Base-by-base conservation (phyloP, 2,888 invertebrate species). In the Alloplasta piceator region DNA sequence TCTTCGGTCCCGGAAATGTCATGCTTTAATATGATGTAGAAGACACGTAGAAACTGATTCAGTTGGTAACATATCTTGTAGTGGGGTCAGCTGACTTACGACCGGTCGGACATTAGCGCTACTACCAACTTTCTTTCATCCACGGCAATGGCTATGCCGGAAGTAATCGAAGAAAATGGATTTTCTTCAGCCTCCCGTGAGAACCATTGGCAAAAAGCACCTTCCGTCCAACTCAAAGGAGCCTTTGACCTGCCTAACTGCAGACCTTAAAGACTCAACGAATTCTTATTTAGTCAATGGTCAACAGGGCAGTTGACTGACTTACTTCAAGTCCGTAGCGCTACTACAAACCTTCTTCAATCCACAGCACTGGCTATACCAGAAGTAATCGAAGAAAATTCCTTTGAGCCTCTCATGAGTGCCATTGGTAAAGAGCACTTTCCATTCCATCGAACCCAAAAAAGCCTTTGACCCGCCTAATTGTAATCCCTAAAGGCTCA, bases 41-140 rank as follows among this genome's bases (percentile, higher is more conserved):
- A 84, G 87, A 87, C 87, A 87, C 84, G 86, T 43, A 61, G 61
- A 87, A 88, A 87, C 87, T 73, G 82, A 26, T 26, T 26, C 26
- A 26, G 26, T 26, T 3, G 26, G 26, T 2, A n/a, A n/a, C n/a
- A n/a, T n/a, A n/a, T n/a, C n/a, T n/a, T n/a, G 26, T 26, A 36
- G 26, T 26, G 52, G 50, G 38, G 58, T 58, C 38, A 38, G 58
- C 38, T 58, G 58, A 58, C 60, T 60, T 60, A 41, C 39, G 39
- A 60, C 39, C 39, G 41, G 60, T 60, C 60, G 6, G 41, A 26
- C 26, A 26, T 26, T 60, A 41, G 41, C 39, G 10, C 60, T 14
- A 9, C 38, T 60, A 60, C 60, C 12, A 60, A 41, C 12, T 12
- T 60, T 12, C n/a, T 39, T 41, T 39, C 38, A 60, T 5, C 7